Conservation (phyloP, 2,888 invertebrate genomes). For the Deroplatys truncata region DNA sequence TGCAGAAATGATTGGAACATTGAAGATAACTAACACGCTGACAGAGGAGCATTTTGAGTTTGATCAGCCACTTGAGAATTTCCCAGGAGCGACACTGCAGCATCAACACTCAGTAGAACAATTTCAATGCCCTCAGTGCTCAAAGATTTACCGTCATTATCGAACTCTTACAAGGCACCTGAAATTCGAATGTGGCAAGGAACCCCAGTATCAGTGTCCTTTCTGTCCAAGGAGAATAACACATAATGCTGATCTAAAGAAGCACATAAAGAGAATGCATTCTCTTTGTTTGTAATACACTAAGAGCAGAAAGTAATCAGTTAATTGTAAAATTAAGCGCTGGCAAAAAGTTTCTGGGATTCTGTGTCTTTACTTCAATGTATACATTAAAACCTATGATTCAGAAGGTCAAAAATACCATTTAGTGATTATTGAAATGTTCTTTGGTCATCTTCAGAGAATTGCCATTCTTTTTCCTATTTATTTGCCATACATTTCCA, state of each 20-base stretch:
- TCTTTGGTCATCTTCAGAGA: too few relatives aligned
- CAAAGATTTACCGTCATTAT: neutral
- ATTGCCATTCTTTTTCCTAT: too few relatives aligned
- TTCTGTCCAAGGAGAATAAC: conserved; percentile 26
- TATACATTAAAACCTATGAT: too few relatives aligned
- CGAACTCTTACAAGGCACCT: conserved; percentile 38
- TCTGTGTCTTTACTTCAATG: too few relatives aligned
- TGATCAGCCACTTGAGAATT: neutral
- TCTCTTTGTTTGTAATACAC: neutral
- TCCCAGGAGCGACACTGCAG: neutral
- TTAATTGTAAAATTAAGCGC: too few relatives aligned
- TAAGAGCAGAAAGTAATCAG: too few relatives aligned
- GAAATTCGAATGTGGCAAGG: conserved; percentile 52
- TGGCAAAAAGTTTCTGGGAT: too few relatives aligned
- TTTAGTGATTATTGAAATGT: too few relatives aligned
- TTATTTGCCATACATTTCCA: too few relatives aligned
- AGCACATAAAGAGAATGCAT: conserved; percentile 27
- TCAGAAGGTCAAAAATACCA: too few relatives aligned
- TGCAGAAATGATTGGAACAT: too few relatives aligned
- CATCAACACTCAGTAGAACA: neutral
- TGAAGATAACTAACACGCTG: too few relatives aligned
- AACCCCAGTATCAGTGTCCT: conserved; percentile 48
- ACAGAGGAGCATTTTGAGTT: neutral
- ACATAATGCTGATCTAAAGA: conserved; percentile 30
- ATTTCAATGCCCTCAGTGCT: neutral